Evolutionary conservation across 2,888 invertebrate species (phyloP).

Genomic region (Dione vanillae): DNA sequence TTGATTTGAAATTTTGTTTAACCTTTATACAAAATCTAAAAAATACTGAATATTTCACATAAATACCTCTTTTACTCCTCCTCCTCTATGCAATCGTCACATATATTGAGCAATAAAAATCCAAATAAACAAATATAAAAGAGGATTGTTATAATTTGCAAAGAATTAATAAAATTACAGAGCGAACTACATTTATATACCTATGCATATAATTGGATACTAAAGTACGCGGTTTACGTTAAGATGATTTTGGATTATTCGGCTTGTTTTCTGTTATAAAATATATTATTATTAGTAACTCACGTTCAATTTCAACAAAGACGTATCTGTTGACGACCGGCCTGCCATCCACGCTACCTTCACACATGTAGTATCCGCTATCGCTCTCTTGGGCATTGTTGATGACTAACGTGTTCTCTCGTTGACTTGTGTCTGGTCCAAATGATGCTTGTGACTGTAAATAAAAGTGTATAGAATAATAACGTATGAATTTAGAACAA

Average conservation of each 20-base stretch:
- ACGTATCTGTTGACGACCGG: conserved; percentile 87
- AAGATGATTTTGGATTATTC: no score
- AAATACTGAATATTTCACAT: not conserved
- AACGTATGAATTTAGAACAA: no score
- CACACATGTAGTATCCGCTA: conserved; percentile 93
- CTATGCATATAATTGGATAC: no score
- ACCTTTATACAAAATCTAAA: not conserved
- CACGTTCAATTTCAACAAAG: conserved; percentile 93
- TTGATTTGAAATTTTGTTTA: not conserved
- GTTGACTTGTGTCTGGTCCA: conserved; percentile 85
- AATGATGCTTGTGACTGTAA: conserved; percentile 76
- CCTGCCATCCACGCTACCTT: conserved; percentile 86
- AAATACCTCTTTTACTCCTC: conserved; percentile 8
- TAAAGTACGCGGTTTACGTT: no score
- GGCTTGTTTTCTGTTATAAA: no score
- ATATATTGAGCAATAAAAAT: conserved; percentile 2
- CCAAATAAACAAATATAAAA: not conserved
- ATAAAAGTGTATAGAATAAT: conserved; percentile 29
- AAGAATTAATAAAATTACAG: not conserved
- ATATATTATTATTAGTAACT: conserved; percentile 58
- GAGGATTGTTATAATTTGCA: not conserved
- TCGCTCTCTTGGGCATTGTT: conserved; percentile 88
- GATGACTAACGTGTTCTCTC: conserved; percentile 87
- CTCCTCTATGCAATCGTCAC: not conserved
- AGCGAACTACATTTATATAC: no score